Evolutionary conservation across 2,113 vertebrate species (phyloP), one percentile per base, ranked within the genome.

Genomic region (Columba janthina): DNA sequence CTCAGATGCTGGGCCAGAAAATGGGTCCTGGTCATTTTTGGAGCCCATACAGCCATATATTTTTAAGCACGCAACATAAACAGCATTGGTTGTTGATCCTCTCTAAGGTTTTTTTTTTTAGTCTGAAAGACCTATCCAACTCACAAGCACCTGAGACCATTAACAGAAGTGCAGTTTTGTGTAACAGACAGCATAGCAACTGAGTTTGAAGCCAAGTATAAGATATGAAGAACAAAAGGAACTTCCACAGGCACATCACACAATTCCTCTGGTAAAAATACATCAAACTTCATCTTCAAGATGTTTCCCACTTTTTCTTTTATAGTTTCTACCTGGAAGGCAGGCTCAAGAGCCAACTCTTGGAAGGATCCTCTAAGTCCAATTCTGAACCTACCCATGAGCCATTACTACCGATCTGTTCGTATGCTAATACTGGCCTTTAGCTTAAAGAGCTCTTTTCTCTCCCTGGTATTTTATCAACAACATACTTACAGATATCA

Each of bases 31-130:
- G 22, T 4, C 11, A 12, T 20, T 57, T 42, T 22, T 67, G 17
- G 2, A 80, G 46, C 38, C 31, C 46, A 13, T 19, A 7, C 1
- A 48, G 32, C 12, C 61, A 74, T 0, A 0, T 24, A 36, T 12
- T 61, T 54, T 57, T 46, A 82, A 58, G 19, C n/a, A 54, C 5
- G 6, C 26, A 71, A 18, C 7, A 81, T 14, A 32, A 87, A 48
- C 5, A 72, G 19, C 17, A 50, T 20, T 12, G 13, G 16, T 15
- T 57, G 53, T 15, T 29, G 54, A 82, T 12, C 46, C 3, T 75
- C 24, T 67, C 8, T 21, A n/a, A 34, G 46, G 51, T 11, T 57
- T 31, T 69, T 42, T 72, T 61, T 38, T 42, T n/a, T 31, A 36
- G 25, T 44, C 67, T 73, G 44, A 88, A 66, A 77, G 4, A 60